Base-by-base conservation (phyloP, 2,888 invertebrate species). In the Rhodophaea formosa region DNA sequence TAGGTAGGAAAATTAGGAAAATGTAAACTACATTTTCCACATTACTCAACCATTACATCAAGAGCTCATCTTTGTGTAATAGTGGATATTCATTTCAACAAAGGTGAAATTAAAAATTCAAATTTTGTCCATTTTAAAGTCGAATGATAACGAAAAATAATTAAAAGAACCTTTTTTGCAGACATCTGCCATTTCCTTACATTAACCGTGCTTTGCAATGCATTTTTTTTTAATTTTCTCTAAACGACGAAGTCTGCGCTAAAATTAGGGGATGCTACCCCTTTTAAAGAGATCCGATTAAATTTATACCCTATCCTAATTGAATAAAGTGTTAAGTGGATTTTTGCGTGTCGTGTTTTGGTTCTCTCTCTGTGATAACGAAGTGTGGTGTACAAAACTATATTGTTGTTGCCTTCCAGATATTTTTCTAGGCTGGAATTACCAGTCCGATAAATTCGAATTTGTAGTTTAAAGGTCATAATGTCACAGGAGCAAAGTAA, bases 301-400 rank as follows among this genome's bases (percentile, higher is more conserved):
- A 65, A 67, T 62, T 57, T 30, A 57, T 62, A 45, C 65, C 58
- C 59, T 67, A 64, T 49, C 7, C 12, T 10, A 16, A 29, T 45
- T n/a, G 8, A 16, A 46, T 66, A 68, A 53, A 47, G 63, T 62
- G 63, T 51, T 55, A 46, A 60, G 65, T 71, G 57, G 15, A 60
- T 59, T 59, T 62, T 16, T 44, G 52, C 17, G 29, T 12, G 29
- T 53, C 16, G 59, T 69, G 64, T 65, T 69, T 73, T 68, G 70
- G 70, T 73, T 63, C 59, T 56, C 56, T 58, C 57, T 56, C 17
- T 14, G 62, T 45, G 68, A 67, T 74, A 77, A 76, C 74, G 67
- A 69, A 73, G 68, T 71, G 69, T 61, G 61, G 66, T 59, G 64
- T 62, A 64, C 62, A 66, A 70, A 71, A 23, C 66, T 39, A 53